Percentiles rank a stretch among this genome's conserved stretches.
Evolutionary conservation across 2,113 vertebrate species (phyloP).

Genomic region (Triplophysa rosa): DNA sequence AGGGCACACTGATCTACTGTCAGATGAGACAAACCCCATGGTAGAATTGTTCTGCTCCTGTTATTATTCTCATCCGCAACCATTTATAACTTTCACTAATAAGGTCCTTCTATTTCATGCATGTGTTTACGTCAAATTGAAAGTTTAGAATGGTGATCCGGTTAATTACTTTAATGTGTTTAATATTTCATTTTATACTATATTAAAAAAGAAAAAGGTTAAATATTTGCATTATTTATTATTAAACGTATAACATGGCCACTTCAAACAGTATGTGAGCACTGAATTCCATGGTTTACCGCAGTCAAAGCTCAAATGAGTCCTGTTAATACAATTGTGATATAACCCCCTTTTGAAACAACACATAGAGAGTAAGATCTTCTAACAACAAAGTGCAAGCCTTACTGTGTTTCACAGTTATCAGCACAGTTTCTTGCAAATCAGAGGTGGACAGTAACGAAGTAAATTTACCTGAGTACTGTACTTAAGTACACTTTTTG

Average conservation of each 20-base stretch:
- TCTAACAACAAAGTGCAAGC: conserved; percentile 49
- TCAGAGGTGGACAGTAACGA: too few species aligned
- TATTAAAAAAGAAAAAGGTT: too few species aligned
- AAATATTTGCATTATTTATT: too few species aligned
- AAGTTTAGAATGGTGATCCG: background rate
- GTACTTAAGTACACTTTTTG: too few species aligned
- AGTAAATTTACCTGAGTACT: too few species aligned
- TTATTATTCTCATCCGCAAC: background rate
- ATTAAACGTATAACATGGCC: too few species aligned
- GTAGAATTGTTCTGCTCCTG: background rate
- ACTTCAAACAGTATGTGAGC: too few species aligned
- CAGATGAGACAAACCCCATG: conserved; percentile 53
- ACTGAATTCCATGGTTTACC: too few species aligned
- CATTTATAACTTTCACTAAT: background rate
- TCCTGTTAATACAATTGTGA: background rate
- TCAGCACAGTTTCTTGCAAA: conserved; percentile 39
- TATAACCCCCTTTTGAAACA: too few species aligned
- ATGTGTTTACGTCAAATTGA: background rate
- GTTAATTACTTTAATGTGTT: background rate
- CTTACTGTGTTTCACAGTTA: conserved; percentile 37
- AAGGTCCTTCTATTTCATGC: background rate
- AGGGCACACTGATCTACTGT: conserved; percentile 70
- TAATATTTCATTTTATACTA: background rate
- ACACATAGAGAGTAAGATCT: background rate
- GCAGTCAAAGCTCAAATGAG: background rate